A percentile compares a stretch with the other conserved stretches of the same genome.
Conservation (phyloP, 2,113 vertebrate species). For the Carlito syrichta region DNA sequence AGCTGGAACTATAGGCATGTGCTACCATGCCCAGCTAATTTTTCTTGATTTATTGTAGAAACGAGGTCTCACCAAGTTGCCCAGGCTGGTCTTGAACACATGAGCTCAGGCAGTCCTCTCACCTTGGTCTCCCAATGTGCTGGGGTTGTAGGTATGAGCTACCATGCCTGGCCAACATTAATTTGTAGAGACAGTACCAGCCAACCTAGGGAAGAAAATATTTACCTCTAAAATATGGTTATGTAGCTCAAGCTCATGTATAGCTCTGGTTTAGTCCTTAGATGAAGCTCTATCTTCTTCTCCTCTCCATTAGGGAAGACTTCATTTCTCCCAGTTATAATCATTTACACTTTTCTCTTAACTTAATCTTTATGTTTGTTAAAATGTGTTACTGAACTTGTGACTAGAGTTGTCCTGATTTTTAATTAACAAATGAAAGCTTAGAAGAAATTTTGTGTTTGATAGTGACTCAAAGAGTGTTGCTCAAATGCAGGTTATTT, state of each 20-base stretch:
- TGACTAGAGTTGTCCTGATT: not conserved
- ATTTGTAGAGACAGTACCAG: not conserved
- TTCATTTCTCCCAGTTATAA: not conserved
- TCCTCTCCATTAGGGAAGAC: not conserved
- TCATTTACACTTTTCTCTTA: not conserved
- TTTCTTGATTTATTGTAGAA: no score
- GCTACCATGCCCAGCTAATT: no score
- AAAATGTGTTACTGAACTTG: not conserved
- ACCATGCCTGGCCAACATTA: no score
- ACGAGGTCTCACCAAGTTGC: no score
- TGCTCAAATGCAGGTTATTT: no score
- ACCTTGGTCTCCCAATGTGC: no score
- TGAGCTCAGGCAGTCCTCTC: no score
- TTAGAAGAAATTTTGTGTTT: not conserved
- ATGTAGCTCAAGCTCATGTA: not conserved
- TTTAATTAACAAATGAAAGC: not conserved
- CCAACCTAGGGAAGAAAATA: not conserved
- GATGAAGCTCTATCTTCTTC: not conserved
- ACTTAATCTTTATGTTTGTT: not conserved
- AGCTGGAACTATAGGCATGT: no score
- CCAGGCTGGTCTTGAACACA: no score
- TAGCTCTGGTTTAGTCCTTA: not conserved
- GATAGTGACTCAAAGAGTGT: not conserved
- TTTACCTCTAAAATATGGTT: not conserved
- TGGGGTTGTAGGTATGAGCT: no score